Percentiles rank a stretch among this genome's conserved stretches.
These are phyloP conservation scores for Dysidea cf. avara DNA, from an alignment of 37 sponge, comb jelly and placozoan species.

Conservation along the genomic window DNA sequence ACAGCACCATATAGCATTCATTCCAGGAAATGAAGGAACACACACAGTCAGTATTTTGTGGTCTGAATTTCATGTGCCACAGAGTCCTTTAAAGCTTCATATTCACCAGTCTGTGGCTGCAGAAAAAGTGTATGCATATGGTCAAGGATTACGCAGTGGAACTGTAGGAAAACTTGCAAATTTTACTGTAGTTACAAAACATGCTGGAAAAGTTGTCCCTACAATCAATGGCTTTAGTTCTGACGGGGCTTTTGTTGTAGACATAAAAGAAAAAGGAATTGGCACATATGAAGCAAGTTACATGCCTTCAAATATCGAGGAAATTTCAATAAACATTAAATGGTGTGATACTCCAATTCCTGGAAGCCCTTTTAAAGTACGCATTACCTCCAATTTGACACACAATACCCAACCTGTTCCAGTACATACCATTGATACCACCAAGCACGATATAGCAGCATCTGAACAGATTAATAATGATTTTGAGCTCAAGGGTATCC, in stretches of 20 bases:
- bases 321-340: slow-evolving; percentile 22
- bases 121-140: slow-evolving; percentile 70
- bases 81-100: slow-evolving; percentile 77
- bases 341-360: slow-evolving; percentile 24
- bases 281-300: slow-evolving; percentile 14
- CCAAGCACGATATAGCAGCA: no score
- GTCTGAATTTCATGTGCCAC: slow-evolving; percentile 75
- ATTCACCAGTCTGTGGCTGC: slow-evolving; percentile 78
- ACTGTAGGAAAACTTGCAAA: slow-evolving; percentile 29
- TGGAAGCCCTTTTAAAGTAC: slow-evolving; percentile 51
- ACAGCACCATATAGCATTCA: slow-evolving; percentile 64
- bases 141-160: slow-evolving; percentile 64
- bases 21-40: slow-evolving; percentile 63
- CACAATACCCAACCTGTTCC: no score
- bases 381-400: no score
- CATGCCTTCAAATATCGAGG: slow-evolving; percentile 13
- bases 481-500: no score
- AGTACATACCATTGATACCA: slow-evolving; percentile 50
- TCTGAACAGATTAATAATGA: no score
- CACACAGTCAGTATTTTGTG: slow-evolving; percentile 74
- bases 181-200: slow-evolving; percentile 46
- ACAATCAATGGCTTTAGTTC: slow-evolving; percentile 11
- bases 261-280: neutral
- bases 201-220: slow-evolving; percentile 40
- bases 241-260: neutral